Evolutionary conservation across 2,113 vertebrate species (phyloP), one percentile per base, ranked within the genome.

Genomic region (Saguinus midas): DNA sequence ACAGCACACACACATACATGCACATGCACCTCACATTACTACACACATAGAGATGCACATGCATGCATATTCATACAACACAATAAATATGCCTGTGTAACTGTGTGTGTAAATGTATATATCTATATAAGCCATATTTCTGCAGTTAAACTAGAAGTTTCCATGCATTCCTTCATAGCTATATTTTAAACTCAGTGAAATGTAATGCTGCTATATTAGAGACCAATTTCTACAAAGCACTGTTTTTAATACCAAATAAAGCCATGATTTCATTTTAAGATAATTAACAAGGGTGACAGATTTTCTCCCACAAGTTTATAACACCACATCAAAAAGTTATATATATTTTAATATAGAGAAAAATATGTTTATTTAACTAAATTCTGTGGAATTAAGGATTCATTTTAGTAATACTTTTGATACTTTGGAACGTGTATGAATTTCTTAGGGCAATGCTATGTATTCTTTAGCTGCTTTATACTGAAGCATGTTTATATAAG

Each of bases 161-260:
- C 23, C 27, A 80, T 43, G 17, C 61, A 35, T 79, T 83, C 0
- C 17, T 96, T 88, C 40, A 32, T 11, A 86, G 32, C 37, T 91
- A 16, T 48, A 45, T 57, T 96, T 75, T 72, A 84, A 5, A 78
- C 43, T 90, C 40, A 84, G 0, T 84, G 37, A 91, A 93, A 91
- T 61, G 5, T 57, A 73, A 20, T 85, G 6, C 7, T 35, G 25
- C 20, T 35, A 32, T 75, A 29, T 27, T 64, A 58, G 5, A 95
- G 8, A 2, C 10, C 35, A 23, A 83, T 90, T 91, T 93, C 61
- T 68, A 45, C 75, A 96, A 79, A 93, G 21, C 1, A 80, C 6
- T 79, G 4, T 89, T 58, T 93, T 79, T 16, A 66, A 66, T 96
- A 76, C 32, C 79, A 90, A 91, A 86, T 87, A 80, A 95, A 72